Evolutionary conservation across 2,797 vertebrate species (phyloP).

Genomic region (Cirrhinus mrigala): DNA sequence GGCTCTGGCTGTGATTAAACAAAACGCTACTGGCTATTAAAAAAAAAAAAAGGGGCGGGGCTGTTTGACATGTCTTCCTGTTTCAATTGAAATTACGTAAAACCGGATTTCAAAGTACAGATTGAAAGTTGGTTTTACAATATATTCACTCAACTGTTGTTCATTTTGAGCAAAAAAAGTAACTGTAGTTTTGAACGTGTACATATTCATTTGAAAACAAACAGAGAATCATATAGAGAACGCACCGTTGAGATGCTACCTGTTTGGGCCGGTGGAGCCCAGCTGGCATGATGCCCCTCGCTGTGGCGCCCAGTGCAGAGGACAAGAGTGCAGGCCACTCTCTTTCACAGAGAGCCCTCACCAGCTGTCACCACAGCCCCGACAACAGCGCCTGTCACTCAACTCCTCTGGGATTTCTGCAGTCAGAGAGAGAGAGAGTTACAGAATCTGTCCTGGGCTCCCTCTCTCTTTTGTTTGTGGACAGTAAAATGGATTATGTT

Average conservation of each 20-base stretch:
- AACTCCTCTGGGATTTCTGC: constrained; percentile 88
- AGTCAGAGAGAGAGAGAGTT: constrained; percentile 71
- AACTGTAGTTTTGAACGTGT: not conserved
- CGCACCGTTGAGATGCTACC: constrained; percentile 45
- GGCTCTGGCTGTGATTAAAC: too few relatives aligned
- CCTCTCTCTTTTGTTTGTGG: constrained; percentile 58
- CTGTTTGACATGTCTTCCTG: too few relatives aligned
- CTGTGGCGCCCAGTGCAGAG: constrained; percentile 52
- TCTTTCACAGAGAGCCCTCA: constrained; percentile 89
- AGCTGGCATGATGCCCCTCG: constrained; percentile 58
- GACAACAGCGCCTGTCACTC: constrained; percentile 96
- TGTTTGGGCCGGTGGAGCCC: constrained; percentile 55
- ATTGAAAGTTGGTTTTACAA: too few relatives aligned
- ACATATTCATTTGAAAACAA: not conserved
- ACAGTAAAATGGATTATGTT: constrained; percentile 61
- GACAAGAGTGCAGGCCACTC: constrained; percentile 55
- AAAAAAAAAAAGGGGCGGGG: too few relatives aligned
- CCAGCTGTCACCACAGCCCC: constrained; percentile 95
- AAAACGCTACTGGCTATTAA: too few relatives aligned
- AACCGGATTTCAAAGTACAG: too few relatives aligned
- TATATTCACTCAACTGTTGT: not conserved
- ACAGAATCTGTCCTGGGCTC: constrained; percentile 52
- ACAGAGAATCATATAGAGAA: constrained; percentile 2
- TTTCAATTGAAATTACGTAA: too few relatives aligned
- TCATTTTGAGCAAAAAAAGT: not conserved